Evolutionary conservation across 2,113 vertebrate species (phyloP), one percentile per base, ranked within the genome.

Genomic region (Ciconia maguari): DNA sequence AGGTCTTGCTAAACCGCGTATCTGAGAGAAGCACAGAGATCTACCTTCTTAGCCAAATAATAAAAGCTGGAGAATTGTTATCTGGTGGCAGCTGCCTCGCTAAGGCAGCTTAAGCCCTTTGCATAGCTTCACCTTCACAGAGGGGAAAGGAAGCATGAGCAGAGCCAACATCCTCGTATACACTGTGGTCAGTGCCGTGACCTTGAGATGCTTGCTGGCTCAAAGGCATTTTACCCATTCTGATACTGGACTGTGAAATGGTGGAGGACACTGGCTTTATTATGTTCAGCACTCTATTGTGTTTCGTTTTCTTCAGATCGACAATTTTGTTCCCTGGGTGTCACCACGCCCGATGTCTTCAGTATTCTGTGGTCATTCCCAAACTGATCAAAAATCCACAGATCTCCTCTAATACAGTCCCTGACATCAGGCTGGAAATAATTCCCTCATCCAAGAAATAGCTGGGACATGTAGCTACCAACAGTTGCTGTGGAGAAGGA

Each of bases 391-490:
- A 90, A 87, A 89, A 71, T 58, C 51, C 65, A 62, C 76, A 55
- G 64, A 70, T 75, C 80, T 70, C 71, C 58, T 0, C 0, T 49
- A 49, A 12, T 36, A 25, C 79, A 90, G 58, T 21, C n/a, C 38
- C 76, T 89, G 79, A 88, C 58, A 90, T 62, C 71, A 87, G 55
- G 36, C 68, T 97, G 83, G 93, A 95, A 94, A 92, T 68, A 75
- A 70, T 77, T 86, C 71, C 55, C 54, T 96, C 80, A 94, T 89
- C 38, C 86, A 94, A 94, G 77, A 96, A 96, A 94, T 84, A 91
- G 89, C 55, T 91, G 38, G 86, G 76, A 92, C 80, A 58, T 4
- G 18, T 69, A 94, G 83, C 91, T 90, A 91, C 89, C 0, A 2
- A 54, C 5, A 2, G 76, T 81, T 97, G 91, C 86, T 92, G 72